These are phyloP conservation scores for Muscina levida DNA, from an alignment of 2,888 invertebrate species.

Conservation along the genomic window DNA sequence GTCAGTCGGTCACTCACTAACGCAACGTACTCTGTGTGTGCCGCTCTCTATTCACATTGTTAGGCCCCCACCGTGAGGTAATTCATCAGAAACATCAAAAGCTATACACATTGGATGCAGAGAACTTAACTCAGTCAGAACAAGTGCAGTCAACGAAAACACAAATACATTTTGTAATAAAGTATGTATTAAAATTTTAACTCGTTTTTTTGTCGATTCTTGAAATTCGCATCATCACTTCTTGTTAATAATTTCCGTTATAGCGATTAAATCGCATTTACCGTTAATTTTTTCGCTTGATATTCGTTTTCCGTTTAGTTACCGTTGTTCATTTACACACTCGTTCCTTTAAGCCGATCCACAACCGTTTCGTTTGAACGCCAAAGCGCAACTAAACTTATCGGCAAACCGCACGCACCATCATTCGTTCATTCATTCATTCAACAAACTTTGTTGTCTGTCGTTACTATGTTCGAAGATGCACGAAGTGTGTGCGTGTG, in stretches of 20 bases:
- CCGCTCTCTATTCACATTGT: conserved; percentile 5
- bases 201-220: not conserved
- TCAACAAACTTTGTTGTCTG: no score
- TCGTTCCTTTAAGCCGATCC: conserved; percentile 7
- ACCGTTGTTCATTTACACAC: conserved; percentile 20
- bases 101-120: conserved; percentile 18
- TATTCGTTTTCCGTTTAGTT: conserved; percentile 24
- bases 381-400: conserved; percentile 51
- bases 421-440: not conserved
- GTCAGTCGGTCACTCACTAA: conserved; percentile 1
- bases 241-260: not conserved
- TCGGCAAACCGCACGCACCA: conserved; percentile 17
- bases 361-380: conserved; percentile 50
- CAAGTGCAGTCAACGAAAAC: not conserved
- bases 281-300: conserved; percentile 6
- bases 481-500: conserved; percentile 5
- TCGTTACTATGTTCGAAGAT: not conserved
- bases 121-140: not conserved
- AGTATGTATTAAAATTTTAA: not conserved
- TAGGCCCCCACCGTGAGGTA: not conserved
- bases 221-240: not conserved
- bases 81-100: conserved; percentile 8
- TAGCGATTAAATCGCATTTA: conserved; percentile 16
- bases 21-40: not conserved
- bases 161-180: conserved; percentile 18